Conservation (phyloP, 2,888 invertebrate genomes). For the Mesoligia furuncula region DNA sequence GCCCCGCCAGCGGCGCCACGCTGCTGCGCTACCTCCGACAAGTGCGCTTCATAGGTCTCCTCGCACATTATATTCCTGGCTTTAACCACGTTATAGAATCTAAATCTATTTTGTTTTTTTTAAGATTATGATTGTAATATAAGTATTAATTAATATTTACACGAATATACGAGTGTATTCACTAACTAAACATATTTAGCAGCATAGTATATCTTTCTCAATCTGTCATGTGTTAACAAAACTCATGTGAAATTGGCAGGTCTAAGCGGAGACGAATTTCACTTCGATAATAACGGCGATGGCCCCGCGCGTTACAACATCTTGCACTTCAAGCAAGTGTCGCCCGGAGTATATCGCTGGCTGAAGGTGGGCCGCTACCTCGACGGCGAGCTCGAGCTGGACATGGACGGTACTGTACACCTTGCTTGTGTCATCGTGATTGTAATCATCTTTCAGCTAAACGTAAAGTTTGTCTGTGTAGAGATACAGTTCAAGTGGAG, state of each 20-base stretch:
- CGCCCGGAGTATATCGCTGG: constrained; percentile 94
- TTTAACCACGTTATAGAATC: background rate
- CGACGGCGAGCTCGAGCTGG: constrained; percentile 94
- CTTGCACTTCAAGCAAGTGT: constrained; percentile 96
- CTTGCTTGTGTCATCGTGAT: background rate
- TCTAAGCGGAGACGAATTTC: constrained; percentile 96
- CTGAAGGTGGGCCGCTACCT: constrained; percentile 96
- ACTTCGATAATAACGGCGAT: constrained; percentile 96
- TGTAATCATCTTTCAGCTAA: background rate
- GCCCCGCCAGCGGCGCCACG: constrained; percentile 96
- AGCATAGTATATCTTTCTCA: background rate
- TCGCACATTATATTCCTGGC: constrained; percentile 8
- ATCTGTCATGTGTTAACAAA: background rate
- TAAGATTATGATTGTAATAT: background rate
- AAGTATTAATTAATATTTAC: background rate
- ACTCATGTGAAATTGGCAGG: constrained; percentile 88
- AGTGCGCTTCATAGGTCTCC: constrained; percentile 92
- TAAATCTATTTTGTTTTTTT: constrained; percentile 2
- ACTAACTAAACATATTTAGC: background rate
- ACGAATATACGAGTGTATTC: background rate
- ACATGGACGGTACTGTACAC: constrained; percentile 93
- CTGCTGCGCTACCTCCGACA: constrained; percentile 95
- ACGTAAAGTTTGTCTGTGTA: constrained; percentile 70
- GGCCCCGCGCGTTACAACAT: constrained; percentile 98
- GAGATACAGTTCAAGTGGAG: constrained; percentile 96